Base-by-base conservation (phyloP, 2,113 vertebrate genomes). In the Carollia perspicillata region DNA sequence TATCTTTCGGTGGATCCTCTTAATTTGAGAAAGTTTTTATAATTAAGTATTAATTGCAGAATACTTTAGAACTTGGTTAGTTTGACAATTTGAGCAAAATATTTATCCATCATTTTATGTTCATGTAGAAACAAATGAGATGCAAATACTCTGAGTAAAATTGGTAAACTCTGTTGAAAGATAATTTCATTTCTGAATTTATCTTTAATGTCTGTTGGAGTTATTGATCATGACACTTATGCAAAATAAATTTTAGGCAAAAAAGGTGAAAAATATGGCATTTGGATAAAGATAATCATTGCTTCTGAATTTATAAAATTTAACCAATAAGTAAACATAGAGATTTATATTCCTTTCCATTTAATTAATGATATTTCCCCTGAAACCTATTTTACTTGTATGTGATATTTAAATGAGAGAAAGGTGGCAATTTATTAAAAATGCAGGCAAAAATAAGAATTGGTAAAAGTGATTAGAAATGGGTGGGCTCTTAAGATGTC, bases 381-480 rank as follows among this genome's bases (percentile, higher is more conserved):
- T 44, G 40, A 80, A 78, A 74, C 1, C 6, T 66, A 33, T 80
- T 95, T 92, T 84, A 20, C 5, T 84, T 93, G 22, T 71, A 89
- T 37, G 5, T 95, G 74, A 42, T 40, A 68, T 79, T 30, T 80
- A 49, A 93, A 58, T 42, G 75, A 84, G 26, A 74, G 74, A 55
- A 90, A 95, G 30, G 4, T 65, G 40, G 91, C 7, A 77, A 91
- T 86, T 86, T 83, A 85, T 58, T 93, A 74, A 91, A 93, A 93
- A 79, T 22, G 4, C 1, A 89, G 7, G 30, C 81, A 84, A 94
- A 60, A 90, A 74, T 77, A 69, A 79, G 81, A 79, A 13, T 63
- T n/a, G 37, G 6, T 30, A 69, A 84, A 86, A 91, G 22, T 65
- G 37, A 77, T 74, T 60, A 58, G 40, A 90, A 92, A n/a, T 81